Percentiles rank a stretch among this genome's conserved stretches.
Evolutionary conservation across 2,888 invertebrate genomes (phyloP).

Genomic region (Caradrina clavipalpis): DNA sequence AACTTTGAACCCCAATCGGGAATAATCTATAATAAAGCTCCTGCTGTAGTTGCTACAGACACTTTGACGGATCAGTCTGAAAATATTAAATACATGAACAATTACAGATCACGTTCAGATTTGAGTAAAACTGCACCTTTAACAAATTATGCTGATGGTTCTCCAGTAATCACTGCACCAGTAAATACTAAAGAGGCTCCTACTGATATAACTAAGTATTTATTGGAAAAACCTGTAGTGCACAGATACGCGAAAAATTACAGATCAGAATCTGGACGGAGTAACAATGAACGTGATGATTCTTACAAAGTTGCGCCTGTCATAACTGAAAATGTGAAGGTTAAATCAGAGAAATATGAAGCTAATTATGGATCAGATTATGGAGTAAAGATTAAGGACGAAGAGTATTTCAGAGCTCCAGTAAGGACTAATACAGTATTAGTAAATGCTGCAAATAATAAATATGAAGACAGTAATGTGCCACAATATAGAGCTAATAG

Average conservation of each 20-base stretch:
- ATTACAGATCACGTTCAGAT: not conserved
- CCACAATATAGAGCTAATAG: not conserved
- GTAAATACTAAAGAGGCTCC: conserved; percentile 25
- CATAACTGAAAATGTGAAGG: not conserved
- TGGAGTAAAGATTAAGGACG: no score
- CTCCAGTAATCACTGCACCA: not conserved
- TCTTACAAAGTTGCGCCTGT: not conserved
- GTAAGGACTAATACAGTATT: not conserved
- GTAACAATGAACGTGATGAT: not conserved
- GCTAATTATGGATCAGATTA: not conserved
- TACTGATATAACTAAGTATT: not conserved
- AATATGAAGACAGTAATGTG: not conserved
- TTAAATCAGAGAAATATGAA: not conserved
- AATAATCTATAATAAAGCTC: conserved; percentile 1
- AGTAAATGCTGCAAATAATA: not conserved
- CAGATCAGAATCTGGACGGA: not conserved
- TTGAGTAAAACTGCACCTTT: conserved; percentile 14
- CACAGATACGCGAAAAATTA: conserved; percentile 3
- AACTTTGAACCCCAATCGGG: not conserved
- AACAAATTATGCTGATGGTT: conserved; percentile 22
- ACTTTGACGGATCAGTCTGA: not conserved
- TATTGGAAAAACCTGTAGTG: not conserved
- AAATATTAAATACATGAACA: not conserved
- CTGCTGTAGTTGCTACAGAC: not conserved
- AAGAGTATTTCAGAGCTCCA: not conserved